Conservation (phyloP, 2,797 vertebrate genomes). For the Sebastolobus altivelis region DNA sequence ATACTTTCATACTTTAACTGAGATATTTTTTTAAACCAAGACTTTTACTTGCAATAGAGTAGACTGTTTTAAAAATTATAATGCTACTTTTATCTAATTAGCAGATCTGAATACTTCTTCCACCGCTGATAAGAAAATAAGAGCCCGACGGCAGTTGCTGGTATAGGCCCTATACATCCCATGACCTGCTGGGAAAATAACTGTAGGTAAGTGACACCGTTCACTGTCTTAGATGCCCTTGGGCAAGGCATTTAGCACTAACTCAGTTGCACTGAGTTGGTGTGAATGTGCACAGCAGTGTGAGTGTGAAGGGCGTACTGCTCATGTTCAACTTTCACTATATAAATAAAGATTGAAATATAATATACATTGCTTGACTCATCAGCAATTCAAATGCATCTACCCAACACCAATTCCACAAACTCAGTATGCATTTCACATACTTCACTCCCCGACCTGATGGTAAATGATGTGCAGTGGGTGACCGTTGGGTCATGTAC, state of each 20-base stretch:
- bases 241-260: constrained; percentile 17
- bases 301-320: background rate
- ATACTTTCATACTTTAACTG: background rate
- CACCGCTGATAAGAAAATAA: background rate
- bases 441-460: constrained; percentile 11
- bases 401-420: background rate
- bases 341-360: constrained; percentile 16
- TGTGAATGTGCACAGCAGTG: constrained; percentile 16
- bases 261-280: constrained; percentile 2
- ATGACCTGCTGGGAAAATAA: constrained; percentile 13
- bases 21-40: background rate
- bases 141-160: background rate
- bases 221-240: constrained; percentile 18
- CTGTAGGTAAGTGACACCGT: constrained; percentile 8
- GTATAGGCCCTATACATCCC: background rate
- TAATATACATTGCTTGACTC: background rate
- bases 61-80: background rate
- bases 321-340: constrained; percentile 16
- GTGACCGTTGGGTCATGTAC: constrained; percentile 46
- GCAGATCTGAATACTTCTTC: background rate
- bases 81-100: background rate
- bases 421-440: background rate
- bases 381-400: background rate
- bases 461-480: constrained; percentile 25
- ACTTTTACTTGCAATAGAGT: background rate